A percentile compares a stretch with the other conserved stretches of the same genome.
Conservation (phyloP, 2,113 vertebrate genomes). For the Elephas maximus region DNA sequence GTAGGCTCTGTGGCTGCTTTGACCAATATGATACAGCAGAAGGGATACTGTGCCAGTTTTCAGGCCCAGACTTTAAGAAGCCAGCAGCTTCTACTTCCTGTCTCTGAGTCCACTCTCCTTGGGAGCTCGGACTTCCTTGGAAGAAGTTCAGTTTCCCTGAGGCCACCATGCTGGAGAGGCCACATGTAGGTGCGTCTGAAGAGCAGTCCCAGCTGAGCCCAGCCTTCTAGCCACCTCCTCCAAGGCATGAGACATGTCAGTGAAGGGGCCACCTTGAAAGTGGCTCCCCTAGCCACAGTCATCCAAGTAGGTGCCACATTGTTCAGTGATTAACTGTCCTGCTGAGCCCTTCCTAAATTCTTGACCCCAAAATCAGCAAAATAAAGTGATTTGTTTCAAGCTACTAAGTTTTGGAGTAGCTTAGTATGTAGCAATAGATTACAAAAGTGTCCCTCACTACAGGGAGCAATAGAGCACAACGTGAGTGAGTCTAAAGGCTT, state of each 20-base stretch:
- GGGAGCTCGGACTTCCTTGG: background rate
- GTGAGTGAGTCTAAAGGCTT: background rate
- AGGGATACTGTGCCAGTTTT: background rate
- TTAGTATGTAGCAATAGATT: background rate
- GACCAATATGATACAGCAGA: background rate
- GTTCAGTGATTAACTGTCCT: background rate
- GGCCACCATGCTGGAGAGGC: background rate
- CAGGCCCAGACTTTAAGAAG: background rate
- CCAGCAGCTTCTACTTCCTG: background rate
- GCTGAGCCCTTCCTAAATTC: background rate
- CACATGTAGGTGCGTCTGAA: rapidly evolving
- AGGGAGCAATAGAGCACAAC: background rate
- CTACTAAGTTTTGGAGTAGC: too few relatives aligned
- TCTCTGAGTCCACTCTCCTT: background rate
- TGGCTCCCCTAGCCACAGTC: too few relatives aligned
- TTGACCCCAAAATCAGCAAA: background rate
- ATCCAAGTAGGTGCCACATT: background rate
- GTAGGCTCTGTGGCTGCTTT: too few relatives aligned
- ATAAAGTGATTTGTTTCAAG: background rate
- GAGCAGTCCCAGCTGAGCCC: rapidly evolving
- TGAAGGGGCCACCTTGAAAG: background rate
- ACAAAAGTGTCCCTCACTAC: background rate
- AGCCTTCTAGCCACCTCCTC: background rate
- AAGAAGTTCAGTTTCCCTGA: background rate
- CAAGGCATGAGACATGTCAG: background rate